A percentile compares a stretch with the other conserved stretches of the same genome.
Evolutionary conservation across 2,113 vertebrate species (phyloP).

Genomic region (Cyprinus carpio): DNA sequence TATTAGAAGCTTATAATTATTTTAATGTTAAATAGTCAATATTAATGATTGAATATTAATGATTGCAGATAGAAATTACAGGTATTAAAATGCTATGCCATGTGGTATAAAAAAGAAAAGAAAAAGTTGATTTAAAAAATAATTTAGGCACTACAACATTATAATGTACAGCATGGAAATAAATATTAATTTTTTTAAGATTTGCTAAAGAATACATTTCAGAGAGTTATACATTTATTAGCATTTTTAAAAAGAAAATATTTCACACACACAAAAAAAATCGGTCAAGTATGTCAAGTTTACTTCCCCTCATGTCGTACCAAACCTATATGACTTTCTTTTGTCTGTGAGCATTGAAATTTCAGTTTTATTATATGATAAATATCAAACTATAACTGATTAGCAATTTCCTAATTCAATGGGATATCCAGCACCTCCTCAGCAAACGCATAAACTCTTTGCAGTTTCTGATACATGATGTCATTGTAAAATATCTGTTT

Average conservation of each 20-base stretch:
- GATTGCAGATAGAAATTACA: background rate
- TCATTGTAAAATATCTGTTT: background rate
- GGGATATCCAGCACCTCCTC: background rate
- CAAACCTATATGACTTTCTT: background rate
- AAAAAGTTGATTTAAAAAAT: background rate
- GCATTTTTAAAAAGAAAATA: background rate
- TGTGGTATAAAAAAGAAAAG: background rate
- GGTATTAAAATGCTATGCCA: background rate
- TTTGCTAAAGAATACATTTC: background rate
- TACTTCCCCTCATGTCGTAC: background rate
- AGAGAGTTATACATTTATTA: background rate
- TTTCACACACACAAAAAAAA: background rate
- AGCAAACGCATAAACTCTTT: background rate
- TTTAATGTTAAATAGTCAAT: background rate
- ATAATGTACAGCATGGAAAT: background rate
- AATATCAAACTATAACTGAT: background rate
- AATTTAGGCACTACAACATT: background rate
- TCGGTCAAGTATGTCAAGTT: too few relatives aligned
- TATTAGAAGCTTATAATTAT: background rate
- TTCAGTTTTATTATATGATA: background rate
- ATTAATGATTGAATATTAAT: background rate
- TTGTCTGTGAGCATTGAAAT: too few relatives aligned
- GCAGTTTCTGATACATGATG: background rate
- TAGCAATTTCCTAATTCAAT: background rate
- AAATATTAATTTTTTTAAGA: too few relatives aligned